These are phyloP conservation scores for Lepus europaeus DNA, from an alignment of 2,113 vertebrate species.

Conservation along the genomic window DNA sequence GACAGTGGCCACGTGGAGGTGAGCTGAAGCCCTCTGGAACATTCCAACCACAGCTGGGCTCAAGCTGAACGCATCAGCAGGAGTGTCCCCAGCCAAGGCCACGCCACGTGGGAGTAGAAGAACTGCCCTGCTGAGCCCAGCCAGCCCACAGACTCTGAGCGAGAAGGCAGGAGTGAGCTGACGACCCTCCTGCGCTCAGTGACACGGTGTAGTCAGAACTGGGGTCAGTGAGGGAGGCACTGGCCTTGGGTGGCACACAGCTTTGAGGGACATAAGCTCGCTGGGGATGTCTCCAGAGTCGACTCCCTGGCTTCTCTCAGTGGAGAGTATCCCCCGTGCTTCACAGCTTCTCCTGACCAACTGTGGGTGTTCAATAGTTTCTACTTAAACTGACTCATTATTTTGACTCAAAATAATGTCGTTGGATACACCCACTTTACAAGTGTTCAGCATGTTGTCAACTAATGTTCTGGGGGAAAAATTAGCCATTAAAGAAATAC, in stretches of 20 bases:
- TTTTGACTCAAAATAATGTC: neutral
- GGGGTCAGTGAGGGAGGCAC: neutral
- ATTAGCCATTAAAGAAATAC: neutral
- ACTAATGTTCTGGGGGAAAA: neutral
- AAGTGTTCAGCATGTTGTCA: neutral
- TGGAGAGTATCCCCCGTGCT: neutral
- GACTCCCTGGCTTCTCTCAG: neutral
- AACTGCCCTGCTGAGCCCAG: neutral
- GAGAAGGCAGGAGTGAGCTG: neutral
- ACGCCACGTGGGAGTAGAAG: neutral
- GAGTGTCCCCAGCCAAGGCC: neutral
- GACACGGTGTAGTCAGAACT: neutral
- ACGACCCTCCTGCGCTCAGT: too few species aligned
- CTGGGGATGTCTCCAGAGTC: neutral
- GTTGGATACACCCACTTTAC: neutral
- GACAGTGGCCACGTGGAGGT: neutral
- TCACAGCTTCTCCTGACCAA: neutral
- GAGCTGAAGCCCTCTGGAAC: neutral
- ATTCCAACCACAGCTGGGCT: neutral
- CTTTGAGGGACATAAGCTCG: neutral
- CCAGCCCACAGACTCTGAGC: neutral
- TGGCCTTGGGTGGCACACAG: too few species aligned
- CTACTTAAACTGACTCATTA: neutral
- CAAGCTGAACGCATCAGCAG: neutral
- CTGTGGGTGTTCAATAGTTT: neutral